Conservation (phyloP, 1,140 invertebrate genomes). For the Euura saliciscinereae region DNA sequence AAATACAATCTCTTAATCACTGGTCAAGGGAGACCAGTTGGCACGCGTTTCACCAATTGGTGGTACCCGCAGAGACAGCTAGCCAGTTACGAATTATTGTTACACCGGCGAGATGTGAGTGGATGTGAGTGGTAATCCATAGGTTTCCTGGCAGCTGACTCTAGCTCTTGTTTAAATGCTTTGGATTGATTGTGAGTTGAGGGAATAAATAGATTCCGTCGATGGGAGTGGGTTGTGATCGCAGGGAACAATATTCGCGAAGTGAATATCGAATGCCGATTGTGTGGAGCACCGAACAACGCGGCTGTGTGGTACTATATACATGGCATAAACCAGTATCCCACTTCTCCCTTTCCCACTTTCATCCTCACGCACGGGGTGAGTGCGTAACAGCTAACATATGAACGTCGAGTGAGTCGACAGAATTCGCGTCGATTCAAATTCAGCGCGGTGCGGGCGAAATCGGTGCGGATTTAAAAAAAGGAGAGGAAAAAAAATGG, state of each 20-base stretch:
- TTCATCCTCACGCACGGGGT: conserved; percentile 4
- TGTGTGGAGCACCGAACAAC: not conserved
- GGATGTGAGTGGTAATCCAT: too few species aligned
- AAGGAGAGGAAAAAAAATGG: conserved; percentile 19
- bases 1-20: not conserved
- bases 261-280: not conserved
- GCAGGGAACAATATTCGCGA: not conserved
- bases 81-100: too few species aligned
- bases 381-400: conserved; percentile 48
- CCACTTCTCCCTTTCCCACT: conserved; percentile 1
- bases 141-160: too few species aligned
- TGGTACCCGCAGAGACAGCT: too few species aligned
- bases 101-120: too few species aligned
- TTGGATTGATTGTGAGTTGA: not conserved
- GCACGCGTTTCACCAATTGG: not conserved
- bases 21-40: not conserved
- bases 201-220: not conserved
- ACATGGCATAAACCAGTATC: not conserved
- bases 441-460: conserved; percentile 47
- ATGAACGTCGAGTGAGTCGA: conserved; percentile 56
- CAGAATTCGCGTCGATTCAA: conserved; percentile 56
- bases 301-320: not conserved
- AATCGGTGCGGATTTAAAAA: conserved; percentile 46
- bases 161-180: too few species aligned
- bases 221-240: not conserved